Evolutionary conservation across 2,888 invertebrate species (phyloP), one percentile per base, ranked within the genome.

Genomic region (Anthrax anthrax): DNA sequence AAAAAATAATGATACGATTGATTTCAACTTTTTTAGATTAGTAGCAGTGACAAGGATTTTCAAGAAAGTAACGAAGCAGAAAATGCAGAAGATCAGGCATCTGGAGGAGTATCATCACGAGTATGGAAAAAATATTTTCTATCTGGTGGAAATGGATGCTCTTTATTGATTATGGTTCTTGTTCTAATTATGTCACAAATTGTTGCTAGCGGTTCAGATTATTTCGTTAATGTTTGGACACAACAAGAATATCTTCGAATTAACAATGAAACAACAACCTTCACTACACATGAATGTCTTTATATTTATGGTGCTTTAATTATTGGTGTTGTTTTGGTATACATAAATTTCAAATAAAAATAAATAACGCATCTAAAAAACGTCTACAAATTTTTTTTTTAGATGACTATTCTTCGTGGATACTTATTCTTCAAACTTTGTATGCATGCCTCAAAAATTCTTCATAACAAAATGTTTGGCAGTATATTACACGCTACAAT

Each of bases 381-480:
- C n/a, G n/a, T n/a, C n/a, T n/a, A n/a, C 23, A 27, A 27, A 27
- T 9, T 8, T 10, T 34, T 34, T 4, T 12, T 10, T 13, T 37
- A 63, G 62, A 64, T 63, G 60, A 75, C 77, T 41, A 68, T 77
- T 10, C 68, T 74, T 8, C 71, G 83, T 14, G 79, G 78, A 0
- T 73, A 77, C 53, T 70, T 79, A 56, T 85, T 84, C 67, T 85
- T 87, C 64, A 75, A 75, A 56, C 72, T 81, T 14, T 85, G 83
- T 62, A 81, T 85, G 75, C 77, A 74, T 13, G 77, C 88, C 0
- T 86, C 88, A 0, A 74, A 76, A 51, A 77, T 74, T 49, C 73
- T 94, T 3, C 92, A 94, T 64, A 78, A 84, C 57, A 72, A 71
- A n/a, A 91, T 92, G 89, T 90, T 92, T 64, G 69, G 74, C 39